Base-by-base conservation (phyloP, 2,113 vertebrate species). In the Gallinago media region DNA sequence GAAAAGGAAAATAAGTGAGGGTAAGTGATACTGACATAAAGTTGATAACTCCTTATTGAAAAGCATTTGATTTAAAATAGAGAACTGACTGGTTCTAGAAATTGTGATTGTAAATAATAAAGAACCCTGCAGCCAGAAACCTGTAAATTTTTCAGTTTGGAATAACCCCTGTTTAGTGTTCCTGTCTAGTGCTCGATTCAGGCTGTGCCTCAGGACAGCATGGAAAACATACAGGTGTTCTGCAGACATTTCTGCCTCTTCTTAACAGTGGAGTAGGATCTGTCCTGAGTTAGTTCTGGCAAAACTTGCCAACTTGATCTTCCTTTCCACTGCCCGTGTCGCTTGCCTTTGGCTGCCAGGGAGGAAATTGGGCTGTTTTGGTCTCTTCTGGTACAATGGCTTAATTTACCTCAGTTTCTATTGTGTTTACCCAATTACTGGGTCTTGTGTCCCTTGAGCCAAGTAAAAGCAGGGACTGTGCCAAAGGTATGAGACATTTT, bases 361-460 rank as follows among this genome's bases (percentile, higher is more conserved):
- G 88, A 95, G 94, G 92, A 97, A 96, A 86, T 63, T 36, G 91
- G 79, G 38, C 86, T 4, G 4, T 66, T 95, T 85, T 95, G 68
- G 67, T 88, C 86, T 91, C 67, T 92, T 92, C 91, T 91, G 85
- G 55, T 94, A 86, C 92, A 94, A 71, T 80, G 80, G 63, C 80
- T 94, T 91, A 73, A 90, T 96, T 88, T 83, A 70, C 72, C 67
- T 92, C 54, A 3, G 46, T 70, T 97, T 94, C 56, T 84, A 67
- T 90, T 86, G 88, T 94, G 76, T 86, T 95, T 95, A 76, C 68
- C 89, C 76, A 79, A 29, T 94, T 86, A 80, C 68, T 44, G 81
- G 47, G 50, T 82, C 88, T 77, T 92, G 79, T 52, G 65, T 96
- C 83, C 67, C 63, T 29, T 29, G 42, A 70, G 88, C 67, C 59